These are phyloP conservation scores for Grammomys surdaster DNA, from an alignment of 2,113 vertebrate species.

Conservation along the genomic window DNA sequence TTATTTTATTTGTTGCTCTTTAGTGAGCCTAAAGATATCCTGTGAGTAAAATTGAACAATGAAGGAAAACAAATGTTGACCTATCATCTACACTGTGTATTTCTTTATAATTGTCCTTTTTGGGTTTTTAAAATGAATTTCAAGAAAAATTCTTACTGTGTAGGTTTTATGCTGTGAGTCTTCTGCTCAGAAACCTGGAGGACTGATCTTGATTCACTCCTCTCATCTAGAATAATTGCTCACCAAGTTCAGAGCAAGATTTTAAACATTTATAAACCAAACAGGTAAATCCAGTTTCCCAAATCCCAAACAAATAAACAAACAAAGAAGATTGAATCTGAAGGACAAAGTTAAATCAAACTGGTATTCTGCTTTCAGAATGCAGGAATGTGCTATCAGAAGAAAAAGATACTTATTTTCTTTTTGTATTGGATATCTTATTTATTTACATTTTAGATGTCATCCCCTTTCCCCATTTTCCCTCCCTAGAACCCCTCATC, in stretches of 20 bases:
- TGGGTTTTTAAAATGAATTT: background rate
- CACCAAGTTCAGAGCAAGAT: background rate
- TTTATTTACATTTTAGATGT: too few relatives aligned
- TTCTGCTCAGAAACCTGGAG: too few relatives aligned
- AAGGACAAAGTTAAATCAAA: background rate
- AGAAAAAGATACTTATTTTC: too few relatives aligned
- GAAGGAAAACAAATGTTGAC: background rate
- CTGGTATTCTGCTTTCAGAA: background rate
- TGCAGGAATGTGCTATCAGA: background rate
- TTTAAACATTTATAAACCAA: background rate
- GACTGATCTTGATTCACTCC: too few relatives aligned
- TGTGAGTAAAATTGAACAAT: background rate
- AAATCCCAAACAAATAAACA: background rate
- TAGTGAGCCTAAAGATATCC: background rate
- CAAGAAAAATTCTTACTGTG: background rate
- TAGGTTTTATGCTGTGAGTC: background rate
- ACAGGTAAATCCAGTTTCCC: background rate
- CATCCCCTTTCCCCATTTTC: too few relatives aligned
- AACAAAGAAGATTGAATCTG: background rate
- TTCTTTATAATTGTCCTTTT: background rate
- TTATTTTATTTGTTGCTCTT: background rate
- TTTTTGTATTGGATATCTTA: too few relatives aligned
- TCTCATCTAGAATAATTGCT: background rate
- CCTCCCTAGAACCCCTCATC: too few relatives aligned
- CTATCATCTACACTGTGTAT: background rate